Base-by-base conservation (phyloP, 2,888 invertebrate genomes). In the Heliconius charithonia region DNA sequence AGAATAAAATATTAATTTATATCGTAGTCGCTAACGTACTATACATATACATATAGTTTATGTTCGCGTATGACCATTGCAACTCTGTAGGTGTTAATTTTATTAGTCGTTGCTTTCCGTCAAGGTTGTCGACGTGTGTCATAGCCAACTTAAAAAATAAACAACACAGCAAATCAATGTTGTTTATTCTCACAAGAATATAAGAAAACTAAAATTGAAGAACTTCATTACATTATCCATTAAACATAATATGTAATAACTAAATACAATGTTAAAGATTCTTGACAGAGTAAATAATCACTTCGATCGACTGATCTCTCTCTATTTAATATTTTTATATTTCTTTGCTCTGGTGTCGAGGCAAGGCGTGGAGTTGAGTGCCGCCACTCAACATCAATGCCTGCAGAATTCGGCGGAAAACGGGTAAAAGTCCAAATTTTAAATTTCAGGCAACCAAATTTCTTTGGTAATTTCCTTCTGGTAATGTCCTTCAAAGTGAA, bases 71-170 rank as follows among this genome's bases (percentile, higher is more conserved):
- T 59, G 56, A 59, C 72, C 56, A 72, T 72, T 59, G 6, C 29
- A 32, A 32, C 59, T 72, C 16, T 25, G 56, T 59, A 72, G 59
- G 72, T 72, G 72, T 72, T 72, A 37, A 56, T 72, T 69, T 69
- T 59, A n/a, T 72, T 72, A 72, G 72, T 72, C 72, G 32, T 32
- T 72, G 72, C 59, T 72, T 32, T 32, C 72, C 56, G 72, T 59
- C 56, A 59, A 72, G 32, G 72, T 59, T 56, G 29, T 41, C 7
- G 22, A 67, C 67, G 37, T 25, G 13, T 67, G 37, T 32, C 66
- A 22, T 71, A 51, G 71, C 32, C 32, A 13, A 71, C n/a, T 22
- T 27, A 56, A 56, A 71, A 56, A 56, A 56, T 71, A 56, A 59
- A 25, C n/a, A 56, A 72, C 32, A 59, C 32, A 10, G 41, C 25